These are phyloP conservation scores for Myotis yumanensis DNA, from an alignment of 2,113 vertebrate genomes.

Conservation along the genomic window DNA sequence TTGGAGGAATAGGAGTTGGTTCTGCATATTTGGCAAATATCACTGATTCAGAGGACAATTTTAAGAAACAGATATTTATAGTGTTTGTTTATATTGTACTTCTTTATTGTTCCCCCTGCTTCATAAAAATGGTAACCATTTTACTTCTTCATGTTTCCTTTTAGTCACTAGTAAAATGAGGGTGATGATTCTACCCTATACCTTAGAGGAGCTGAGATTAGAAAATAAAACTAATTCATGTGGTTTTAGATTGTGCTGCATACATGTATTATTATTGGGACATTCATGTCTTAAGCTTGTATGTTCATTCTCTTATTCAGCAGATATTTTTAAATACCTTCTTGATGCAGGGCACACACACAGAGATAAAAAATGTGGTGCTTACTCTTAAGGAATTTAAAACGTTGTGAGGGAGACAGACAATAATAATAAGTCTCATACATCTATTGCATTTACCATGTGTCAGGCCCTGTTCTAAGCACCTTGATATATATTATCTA, in stretches of 20 bases:
- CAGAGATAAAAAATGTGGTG: neutral
- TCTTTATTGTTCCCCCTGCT: neutral
- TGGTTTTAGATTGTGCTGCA: neutral
- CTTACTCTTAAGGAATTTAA: slow-evolving; percentile 34
- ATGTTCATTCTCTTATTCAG: neutral
- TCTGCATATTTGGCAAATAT: slow-evolving; percentile 36
- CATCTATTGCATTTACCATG: neutral
- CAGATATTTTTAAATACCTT: neutral
- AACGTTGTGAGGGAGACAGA: neutral
- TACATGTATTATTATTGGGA: neutral
- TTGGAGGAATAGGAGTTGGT: neutral
- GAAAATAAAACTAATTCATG: slow-evolving; percentile 35
- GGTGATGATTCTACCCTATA: neutral
- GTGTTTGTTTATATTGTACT: slow-evolving; percentile 17
- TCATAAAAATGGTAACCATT: neutral
- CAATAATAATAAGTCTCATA: neutral
- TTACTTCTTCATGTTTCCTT: neutral
- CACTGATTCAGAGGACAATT: neutral
- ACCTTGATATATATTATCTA: neutral
- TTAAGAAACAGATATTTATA: slow-evolving; percentile 26
- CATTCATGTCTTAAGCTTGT: neutral
- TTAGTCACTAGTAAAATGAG: neutral
- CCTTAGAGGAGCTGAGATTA: neutral
- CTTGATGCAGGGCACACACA: neutral
- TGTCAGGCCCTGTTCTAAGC: neutral